Conservation (phyloP, 2,797 vertebrate species). For the Acrocephalus scirpaceus region DNA sequence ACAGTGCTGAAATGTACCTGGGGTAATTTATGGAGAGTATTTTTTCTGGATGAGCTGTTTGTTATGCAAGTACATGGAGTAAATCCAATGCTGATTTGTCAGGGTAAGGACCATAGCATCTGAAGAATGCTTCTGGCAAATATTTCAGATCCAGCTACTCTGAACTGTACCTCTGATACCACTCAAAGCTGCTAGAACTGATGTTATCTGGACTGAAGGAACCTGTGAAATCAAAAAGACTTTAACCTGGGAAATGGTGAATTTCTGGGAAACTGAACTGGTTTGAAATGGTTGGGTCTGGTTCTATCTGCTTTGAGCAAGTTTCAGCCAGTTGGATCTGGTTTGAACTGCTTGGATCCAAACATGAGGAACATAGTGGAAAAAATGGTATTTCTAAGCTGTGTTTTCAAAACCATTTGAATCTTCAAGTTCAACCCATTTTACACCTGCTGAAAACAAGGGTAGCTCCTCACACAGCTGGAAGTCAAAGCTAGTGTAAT, state of each 20-base stretch:
- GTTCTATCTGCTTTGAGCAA: background rate
- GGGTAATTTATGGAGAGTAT: background rate
- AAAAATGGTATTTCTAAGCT: background rate
- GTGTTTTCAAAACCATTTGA: background rate
- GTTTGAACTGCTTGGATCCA: background rate
- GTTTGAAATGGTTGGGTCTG: background rate
- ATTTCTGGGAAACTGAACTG: background rate
- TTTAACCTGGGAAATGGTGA: background rate
- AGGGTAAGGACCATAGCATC: background rate
- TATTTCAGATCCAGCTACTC: background rate
- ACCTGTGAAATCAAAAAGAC: background rate
- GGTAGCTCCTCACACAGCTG: background rate
- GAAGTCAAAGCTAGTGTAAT: background rate
- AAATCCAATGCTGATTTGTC: background rate
- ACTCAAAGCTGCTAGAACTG: background rate
- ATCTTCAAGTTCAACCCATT: background rate
- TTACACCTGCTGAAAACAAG: background rate
- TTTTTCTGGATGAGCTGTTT: background rate
- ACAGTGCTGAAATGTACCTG: background rate
- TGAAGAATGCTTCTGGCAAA: constrained; percentile 30
- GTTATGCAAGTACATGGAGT: background rate
- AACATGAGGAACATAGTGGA: background rate
- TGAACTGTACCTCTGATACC: background rate
- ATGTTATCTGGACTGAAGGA: background rate
- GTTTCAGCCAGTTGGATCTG: background rate